Evolutionary conservation across 2,113 vertebrate genomes (phyloP), one percentile per base, ranked within the genome.

Genomic region (Coptodon bakossiorum): DNA sequence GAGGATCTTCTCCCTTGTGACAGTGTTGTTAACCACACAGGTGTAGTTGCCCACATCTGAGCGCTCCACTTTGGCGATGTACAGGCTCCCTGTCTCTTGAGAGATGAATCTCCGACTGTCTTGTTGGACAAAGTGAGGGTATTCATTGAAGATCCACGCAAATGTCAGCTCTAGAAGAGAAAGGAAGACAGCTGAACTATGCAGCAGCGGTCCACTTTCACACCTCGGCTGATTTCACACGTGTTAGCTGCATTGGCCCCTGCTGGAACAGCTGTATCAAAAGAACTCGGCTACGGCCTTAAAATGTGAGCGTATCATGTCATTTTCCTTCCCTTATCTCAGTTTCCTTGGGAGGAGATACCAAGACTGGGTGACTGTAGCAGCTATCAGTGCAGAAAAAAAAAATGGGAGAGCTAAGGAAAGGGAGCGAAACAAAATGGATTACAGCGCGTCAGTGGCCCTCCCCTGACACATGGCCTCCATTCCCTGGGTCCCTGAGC

Each of bases 91-190:
- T 0, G 98, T 99, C 93, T 98, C 97, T 89, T 99, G 98, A 3
- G 98, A 99, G 78, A 99, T 96, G 81, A 99, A 99, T 6, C 98
- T 96, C 3, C 98, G 97, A 7, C 96, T 97, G 91, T 98, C 98
- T 96, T 99, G 98, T 88, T 98, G 97, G 12, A 99, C 97, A 12
- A 98, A 98, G 0, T 97, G 95, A 0, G 98, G 98, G 22, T 97
- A 98, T 80, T 98, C 97, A 7, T 99, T 99, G 96, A 99, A 99
- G 96, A 98, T 97, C 98, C 98, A 99, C 2, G 98, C 97, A 27
- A 97, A 99, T 0, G 97, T 97, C 38, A 97, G 36, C 3, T 98
- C 98, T 99, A 88, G 17, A 84, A n/a, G 43, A 56, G 22, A 71
- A 80, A 82, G 31, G 16, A 53, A 61, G 84, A 85, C 24, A 87